Evolutionary conservation across 2,113 vertebrate genomes (phyloP), one percentile per base, ranked within the genome.

Genomic region (Chaetodon auriga): DNA sequence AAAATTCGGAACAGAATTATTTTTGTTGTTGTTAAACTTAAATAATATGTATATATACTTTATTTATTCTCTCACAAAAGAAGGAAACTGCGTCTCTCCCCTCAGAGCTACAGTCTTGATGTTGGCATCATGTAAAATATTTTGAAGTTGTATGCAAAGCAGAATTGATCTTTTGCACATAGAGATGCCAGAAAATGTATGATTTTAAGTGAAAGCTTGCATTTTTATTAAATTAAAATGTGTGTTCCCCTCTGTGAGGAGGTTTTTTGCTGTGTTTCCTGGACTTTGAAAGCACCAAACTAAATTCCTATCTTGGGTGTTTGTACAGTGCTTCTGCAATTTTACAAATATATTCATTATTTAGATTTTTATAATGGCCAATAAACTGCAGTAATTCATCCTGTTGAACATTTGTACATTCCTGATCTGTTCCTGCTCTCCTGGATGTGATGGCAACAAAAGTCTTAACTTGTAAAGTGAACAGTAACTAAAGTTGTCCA

Each of bases 1-100:
- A 86, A 87, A 71, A 51, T 91, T 38, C 38, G 61, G 0, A 79
- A 57, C 11, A 79, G 21, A 54, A 48, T 90, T 51, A 30, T 30
- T 57, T 6, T 55, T 55, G 9, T 53, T 3, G 4, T 0, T 49
- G 21, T 30, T 5, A 55, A 71, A 53, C 21, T 6, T 0, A 7
- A 15, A 23, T 64, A 45, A 23, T 15, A 7, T 64, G 21, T 23
- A 13, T 21, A 14, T 21, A 38, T 12, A 36, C 15, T 16, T 16
- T 35, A 7, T 21, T 18, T 19, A 7, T 60, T 16, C 14, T 36
- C 7, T 35, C 16, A 35, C 30, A 60, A 35, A 30, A 9, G 7
- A 18, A 60, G 3, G 57, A 60, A 16, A 9, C 7, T 6, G 9
- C 5, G 8, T 11, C 58, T 19, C 4, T 19, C 2, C 58, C 38